Evolutionary conservation across 2,888 invertebrate species (phyloP), one percentile per base, ranked within the genome.

Genomic region (Acrocera orbiculus): DNA sequence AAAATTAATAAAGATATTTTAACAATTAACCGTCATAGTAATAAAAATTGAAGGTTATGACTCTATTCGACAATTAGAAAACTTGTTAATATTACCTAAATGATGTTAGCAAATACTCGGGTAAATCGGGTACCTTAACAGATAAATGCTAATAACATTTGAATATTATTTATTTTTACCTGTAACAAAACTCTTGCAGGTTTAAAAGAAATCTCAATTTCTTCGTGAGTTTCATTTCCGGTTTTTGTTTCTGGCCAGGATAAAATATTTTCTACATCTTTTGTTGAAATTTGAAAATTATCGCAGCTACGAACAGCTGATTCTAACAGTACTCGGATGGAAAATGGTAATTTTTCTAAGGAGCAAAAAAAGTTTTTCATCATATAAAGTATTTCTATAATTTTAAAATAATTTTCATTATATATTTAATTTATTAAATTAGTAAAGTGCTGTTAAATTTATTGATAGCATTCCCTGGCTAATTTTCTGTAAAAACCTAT

Each of bases 251-350:
- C 47, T 3, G 57, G 53, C 96, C 96, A 98, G 40, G 79, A 70
- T 34, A 95, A 66, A 26, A 96, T 83, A 42, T 75, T 86, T 42
- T 79, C 64, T 0, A 96, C 92, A 64, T 98, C 95, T 41, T 72
- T 65, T 54, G 77, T 68, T 35, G 73, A 65, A 8, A 95, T 78
- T 56, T 89, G 87, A 57, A 96, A 95, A 49, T 82, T 80, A 61
- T 98, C 96, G 58, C 96, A 96, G 63, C 92, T 92, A 34, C 96
- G 69, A 2, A 96, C 79, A 19, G 92, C 92, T 0, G 93, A 90
- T 64, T 98, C 98, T 52, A 98, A 62, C 1, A 98, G 66, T 2
- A 95, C 80, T 41, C 92, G 69, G 45, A 98, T 79, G 6, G 90
- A 89, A 64, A 72, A 95, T 0, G 96, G 98, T 8, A 98, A 67